Evolutionary conservation across 2,113 vertebrate species (phyloP).

Genomic region (Leuciscus idus): DNA sequence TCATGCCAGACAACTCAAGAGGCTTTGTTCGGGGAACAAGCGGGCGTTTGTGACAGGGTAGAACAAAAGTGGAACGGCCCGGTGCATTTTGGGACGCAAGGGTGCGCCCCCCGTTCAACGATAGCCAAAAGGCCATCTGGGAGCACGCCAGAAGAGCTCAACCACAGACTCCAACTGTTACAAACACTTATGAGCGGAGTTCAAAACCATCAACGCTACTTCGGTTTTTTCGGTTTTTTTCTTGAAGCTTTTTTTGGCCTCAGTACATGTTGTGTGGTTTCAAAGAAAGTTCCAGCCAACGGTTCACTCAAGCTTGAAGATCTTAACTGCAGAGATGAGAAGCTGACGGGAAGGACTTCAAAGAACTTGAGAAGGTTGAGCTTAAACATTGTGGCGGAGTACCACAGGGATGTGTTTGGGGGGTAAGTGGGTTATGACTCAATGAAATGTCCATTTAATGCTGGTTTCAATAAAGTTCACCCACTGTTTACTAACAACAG

Average conservation of each 20-base stretch:
- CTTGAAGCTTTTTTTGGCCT: constrained; percentile 34
- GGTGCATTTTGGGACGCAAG: constrained; percentile 46
- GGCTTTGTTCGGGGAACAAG: constrained; percentile 63
- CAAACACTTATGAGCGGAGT: constrained; percentile 20
- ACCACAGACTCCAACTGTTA: constrained; percentile 47
- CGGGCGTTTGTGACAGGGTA: constrained; percentile 53
- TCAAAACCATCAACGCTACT: constrained; percentile 30
- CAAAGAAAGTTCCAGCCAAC: constrained; percentile 16
- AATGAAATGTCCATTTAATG: constrained; percentile 25
- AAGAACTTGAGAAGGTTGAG: constrained; percentile 19
- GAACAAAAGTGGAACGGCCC: constrained; percentile 52
- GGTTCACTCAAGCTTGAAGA: constrained; percentile 42
- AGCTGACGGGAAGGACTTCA: constrained; percentile 14
- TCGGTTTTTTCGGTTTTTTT: background rate
- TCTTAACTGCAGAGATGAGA: constrained; percentile 33
- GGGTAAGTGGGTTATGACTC: background rate
- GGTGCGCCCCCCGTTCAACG: constrained; percentile 29
- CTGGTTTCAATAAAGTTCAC: background rate
- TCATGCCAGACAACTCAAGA: constrained; percentile 60
- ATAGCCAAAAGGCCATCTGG: constrained; percentile 54
- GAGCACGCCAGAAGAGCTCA: constrained; percentile 38
- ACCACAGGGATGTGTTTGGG: background rate
- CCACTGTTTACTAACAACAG: background rate
- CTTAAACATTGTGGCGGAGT: constrained; percentile 13
- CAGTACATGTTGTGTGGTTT: constrained; percentile 29